Evolutionary conservation across 2,797 vertebrate species (phyloP), one percentile per base, ranked within the genome.

Genomic region (Acrocephalus scirpaceus): DNA sequence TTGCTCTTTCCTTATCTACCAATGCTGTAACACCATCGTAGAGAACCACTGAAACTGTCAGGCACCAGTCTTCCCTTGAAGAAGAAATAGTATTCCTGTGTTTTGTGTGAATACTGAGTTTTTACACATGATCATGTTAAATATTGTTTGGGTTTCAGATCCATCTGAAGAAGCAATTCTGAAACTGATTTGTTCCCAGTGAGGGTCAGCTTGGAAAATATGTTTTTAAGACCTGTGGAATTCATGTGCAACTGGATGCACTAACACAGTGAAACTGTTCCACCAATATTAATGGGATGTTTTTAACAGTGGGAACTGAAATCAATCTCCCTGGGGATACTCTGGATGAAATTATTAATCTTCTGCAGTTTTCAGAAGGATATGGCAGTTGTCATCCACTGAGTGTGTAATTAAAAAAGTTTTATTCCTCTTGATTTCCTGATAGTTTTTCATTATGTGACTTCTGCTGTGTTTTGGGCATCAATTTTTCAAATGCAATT

Each of bases 261-360:
- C 16, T 78, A 62, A 38, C 19, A 34, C 38, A 75, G 15, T 75
- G 58, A 57, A 82, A 61, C 18, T 36, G 5, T 69, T 86, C 38
- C 34, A 34, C 47, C 1, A 4, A 7, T 1, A 2, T 47, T 60
- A 66, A 45, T 1, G 5, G 42, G 22, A 27, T 30, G n/a, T 80
- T 30, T 70, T 88, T 44, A 73, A 76, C 34, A 44, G 23, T 44
- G 27, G 13, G 48, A 15, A 22, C 16, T 58, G 48, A 70, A 51
- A 64, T 30, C 5, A 1, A 2, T 30, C 13, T 65, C 38, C 34
- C 36, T 67, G 36, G 42, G 19, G 34, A 36, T 30, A 26, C 18
- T 38, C 26, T 44, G 27, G 7, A 61, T 86, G 25, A 81, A 32
- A 10, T 72, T 88, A n/a, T 44, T 60, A 51, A 34, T 57, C 57